Conservation (phyloP, 2,113 vertebrate species). For the Halcyon malimbica region DNA sequence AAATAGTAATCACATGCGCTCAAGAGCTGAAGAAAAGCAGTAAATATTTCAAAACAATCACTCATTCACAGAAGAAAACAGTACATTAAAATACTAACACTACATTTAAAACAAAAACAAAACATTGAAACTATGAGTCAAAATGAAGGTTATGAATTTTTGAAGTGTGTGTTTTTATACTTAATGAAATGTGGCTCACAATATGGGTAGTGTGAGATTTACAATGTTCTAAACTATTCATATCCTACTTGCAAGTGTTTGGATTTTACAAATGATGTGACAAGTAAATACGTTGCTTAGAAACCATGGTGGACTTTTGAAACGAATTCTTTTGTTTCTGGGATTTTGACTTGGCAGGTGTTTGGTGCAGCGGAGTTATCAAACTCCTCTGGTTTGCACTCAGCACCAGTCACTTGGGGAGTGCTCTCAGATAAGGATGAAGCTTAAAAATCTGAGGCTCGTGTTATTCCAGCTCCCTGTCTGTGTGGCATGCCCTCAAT, state of each 20-base stretch:
- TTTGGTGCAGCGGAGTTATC: slow-evolving; percentile 36
- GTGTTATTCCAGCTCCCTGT: neutral
- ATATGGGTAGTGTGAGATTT: slow-evolving; percentile 38
- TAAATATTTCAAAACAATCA: slow-evolving; percentile 58
- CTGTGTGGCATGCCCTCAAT: slow-evolving; percentile 22
- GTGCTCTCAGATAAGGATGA: slow-evolving; percentile 22
- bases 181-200: slow-evolving; percentile 52
- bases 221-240: slow-evolving; percentile 54
- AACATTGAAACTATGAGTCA: slow-evolving; percentile 34
- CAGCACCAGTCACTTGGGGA: slow-evolving; percentile 1
- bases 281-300: slow-evolving; percentile 65
- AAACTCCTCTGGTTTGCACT: slow-evolving; percentile 29
- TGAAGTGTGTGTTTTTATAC: slow-evolving; percentile 38
- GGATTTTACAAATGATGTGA: slow-evolving; percentile 62
- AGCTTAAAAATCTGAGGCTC: slow-evolving; percentile 17
- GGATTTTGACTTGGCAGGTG: slow-evolving; percentile 57
- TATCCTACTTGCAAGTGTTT: slow-evolving; percentile 25
- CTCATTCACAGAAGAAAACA: slow-evolving; percentile 28
- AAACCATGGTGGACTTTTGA: slow-evolving; percentile 62
- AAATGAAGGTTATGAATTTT: slow-evolving; percentile 59
- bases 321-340: slow-evolving; percentile 51
- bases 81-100: slow-evolving; percentile 26
- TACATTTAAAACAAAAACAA: slow-evolving; percentile 39
- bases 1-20: neutral
- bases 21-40: slow-evolving; percentile 44